These are phyloP conservation scores for Apolygus lucorum DNA, from an alignment of 1,140 invertebrate genomes.

Conservation along the genomic window DNA sequence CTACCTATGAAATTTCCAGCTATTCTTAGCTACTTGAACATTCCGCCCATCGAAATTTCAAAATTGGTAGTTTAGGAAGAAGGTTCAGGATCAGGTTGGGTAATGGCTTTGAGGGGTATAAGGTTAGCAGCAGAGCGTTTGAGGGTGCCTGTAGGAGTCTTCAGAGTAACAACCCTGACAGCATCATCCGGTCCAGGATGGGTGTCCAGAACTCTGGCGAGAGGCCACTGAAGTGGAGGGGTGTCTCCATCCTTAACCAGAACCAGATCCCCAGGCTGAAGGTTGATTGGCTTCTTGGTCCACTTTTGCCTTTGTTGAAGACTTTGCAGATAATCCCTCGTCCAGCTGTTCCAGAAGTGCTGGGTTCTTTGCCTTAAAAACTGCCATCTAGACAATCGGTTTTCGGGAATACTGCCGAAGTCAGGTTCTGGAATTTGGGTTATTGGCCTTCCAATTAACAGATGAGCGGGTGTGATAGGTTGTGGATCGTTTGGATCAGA, in stretches of 20 bases:
- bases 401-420: neutral
- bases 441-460: slow-evolving; percentile 31
- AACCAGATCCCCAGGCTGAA: slow-evolving; percentile 29
- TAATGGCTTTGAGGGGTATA: no score
- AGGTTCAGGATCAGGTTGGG: no score
- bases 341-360: slow-evolving; percentile 39
- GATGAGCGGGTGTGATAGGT: slow-evolving; percentile 33
- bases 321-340: slow-evolving; percentile 35
- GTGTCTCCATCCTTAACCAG: slow-evolving; percentile 26
- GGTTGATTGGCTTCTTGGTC: slow-evolving; percentile 19
- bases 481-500: slow-evolving; percentile 13
- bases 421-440: neutral
- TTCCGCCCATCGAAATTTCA: no score
- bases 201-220: no score
- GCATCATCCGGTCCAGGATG: no score
- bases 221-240: slow-evolving; percentile 29
- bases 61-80: no score
- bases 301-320: slow-evolving; percentile 36
- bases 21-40: no score
- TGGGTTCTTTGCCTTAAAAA: slow-evolving; percentile 29
- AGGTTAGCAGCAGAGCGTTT: no score
- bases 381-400: slow-evolving; percentile 30
- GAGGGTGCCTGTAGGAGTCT: no score
- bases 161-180: no score
- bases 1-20: no score